Evolutionary conservation across 1,140 invertebrate species (phyloP), one percentile per base, ranked within the genome.

Genomic region (Fopius arisanus): DNA sequence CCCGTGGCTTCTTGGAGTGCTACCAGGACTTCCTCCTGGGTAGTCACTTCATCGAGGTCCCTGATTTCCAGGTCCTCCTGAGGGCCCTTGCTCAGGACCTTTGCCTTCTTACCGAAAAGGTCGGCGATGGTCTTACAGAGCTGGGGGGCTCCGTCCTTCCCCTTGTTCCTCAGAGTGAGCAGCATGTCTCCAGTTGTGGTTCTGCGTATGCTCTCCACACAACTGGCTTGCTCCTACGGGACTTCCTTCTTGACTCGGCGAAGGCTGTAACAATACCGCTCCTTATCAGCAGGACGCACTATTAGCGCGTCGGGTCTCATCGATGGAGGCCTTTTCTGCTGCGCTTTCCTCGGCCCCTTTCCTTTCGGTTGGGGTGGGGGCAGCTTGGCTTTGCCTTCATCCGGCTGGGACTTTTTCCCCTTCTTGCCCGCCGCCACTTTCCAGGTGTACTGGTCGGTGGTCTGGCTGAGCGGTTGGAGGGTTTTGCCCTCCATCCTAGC

Each of bases 181-280:
- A 71, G 69, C 28, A 71, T 40, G 14, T 62, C 26, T 7, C 48
- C 69, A 7, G 69, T 28, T n/a, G n/a, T n/a, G n/a, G 69, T 71
- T 33, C 37, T 29, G 12, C 69, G 51, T 3, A 71, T 71, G 28
- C 54, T 62, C 0, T 71, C 48, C 0, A 33, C 51, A 7, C 26
- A 28, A 1, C 21, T 31, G 19, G 2, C 28, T 1, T 28, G 21
- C 3, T 71, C 28, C 10, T 71, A 16, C 14, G 48, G 67, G 3
- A 54, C 48, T 3, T 19, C 48, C 3, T 19, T 26, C 10, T 21
- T 54, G 7, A 54, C 54, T 6, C 31, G 31, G 2, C 16, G 1
- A 12, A 71, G 48, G 2, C 33, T 33, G 3, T 71, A 28, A 3
- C 51, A 43, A 33, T 71, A 62, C 28, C 14, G 9, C 16, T 19